Evolutionary conservation across 2,797 vertebrate species (phyloP).

Genomic region (Bovichtus variegatus): DNA sequence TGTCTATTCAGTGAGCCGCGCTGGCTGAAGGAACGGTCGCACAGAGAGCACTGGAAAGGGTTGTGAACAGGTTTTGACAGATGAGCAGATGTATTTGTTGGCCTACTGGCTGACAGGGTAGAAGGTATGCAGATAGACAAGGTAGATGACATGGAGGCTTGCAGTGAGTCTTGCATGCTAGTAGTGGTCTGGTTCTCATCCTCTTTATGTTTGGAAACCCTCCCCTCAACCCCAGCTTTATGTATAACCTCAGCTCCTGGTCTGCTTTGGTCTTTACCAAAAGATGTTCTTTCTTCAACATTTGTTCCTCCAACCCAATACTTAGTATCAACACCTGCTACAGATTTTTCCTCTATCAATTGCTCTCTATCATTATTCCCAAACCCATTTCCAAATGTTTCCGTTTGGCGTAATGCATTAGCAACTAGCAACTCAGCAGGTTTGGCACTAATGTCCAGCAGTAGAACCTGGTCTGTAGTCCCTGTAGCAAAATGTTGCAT

Average conservation of each 20-base stretch:
- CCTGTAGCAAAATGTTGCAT: constrained; percentile 19
- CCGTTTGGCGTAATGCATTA: background rate
- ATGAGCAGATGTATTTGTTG: constrained; percentile 46
- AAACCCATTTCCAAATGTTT: background rate
- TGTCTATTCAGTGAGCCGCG: constrained; percentile 85
- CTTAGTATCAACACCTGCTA: background rate
- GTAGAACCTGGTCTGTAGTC: constrained; percentile 47
- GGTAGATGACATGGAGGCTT: constrained; percentile 39
- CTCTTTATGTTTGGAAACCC: background rate
- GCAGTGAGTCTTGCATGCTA: constrained; percentile 15
- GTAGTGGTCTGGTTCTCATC: constrained; percentile 13
- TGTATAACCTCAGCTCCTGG: constrained; percentile 8
- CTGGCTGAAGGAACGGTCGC: constrained; percentile 83
- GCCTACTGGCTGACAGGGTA: constrained; percentile 15
- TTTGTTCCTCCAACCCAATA: constrained; percentile 8
- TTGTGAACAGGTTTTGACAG: constrained; percentile 52
- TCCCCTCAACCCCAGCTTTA: background rate
- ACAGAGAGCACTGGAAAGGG: constrained; percentile 80
- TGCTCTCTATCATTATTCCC: background rate
- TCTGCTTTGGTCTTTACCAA: constrained; percentile 6
- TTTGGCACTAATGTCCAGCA: constrained; percentile 63
- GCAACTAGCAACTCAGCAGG: constrained; percentile 46
- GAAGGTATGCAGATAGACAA: constrained; percentile 58
- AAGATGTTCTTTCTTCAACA: constrained; percentile 1
- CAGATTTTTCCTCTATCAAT: constrained; percentile 12